Base-by-base conservation (phyloP, 2,888 invertebrate species). In the Meandrusa payeni region DNA sequence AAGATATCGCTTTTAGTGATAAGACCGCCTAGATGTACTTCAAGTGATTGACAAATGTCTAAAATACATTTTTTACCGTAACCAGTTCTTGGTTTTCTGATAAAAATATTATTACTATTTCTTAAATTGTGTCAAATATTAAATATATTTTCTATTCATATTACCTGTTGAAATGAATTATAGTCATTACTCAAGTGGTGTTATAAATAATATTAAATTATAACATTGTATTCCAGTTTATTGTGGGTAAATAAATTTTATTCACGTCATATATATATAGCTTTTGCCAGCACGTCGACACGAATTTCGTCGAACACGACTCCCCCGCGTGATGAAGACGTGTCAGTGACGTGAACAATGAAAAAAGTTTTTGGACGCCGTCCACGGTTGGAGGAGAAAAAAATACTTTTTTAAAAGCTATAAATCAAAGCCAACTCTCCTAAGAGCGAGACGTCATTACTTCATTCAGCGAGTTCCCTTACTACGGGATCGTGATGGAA, bases 361-460 rank as follows among this genome's bases (percentile, higher is more conserved):
- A 54, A 57, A 51, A 52, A 47, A 52, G 45, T 44, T 48, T 49
- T 66, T 71, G 75, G 75, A 69, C 51, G 47, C 31, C 50, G 53
- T 65, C 65, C 69, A 67, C 51, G 51, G 46, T 11, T 26, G 37
- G 9, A 12, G 7, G 10, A 45, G 50, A 57, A 54, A 52, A 27
- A 42, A n/a, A 54, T 50, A 48, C 48, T 54, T 67, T 63, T 60
- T 54, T 59, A 62, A 62, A 55, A 48, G 37, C 46, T 47, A 57
- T 64, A 63, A 64, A 66, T 67, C 68, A 66, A 51, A 49, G 40
- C 45, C 46, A 39, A 29, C 23, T 32, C 37, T 46, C 33, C 36
- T 23, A 20, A 44, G 38, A 38, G 23, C 32, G 57, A 61, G 61
- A 66, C 65, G 66, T 69, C 65, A 64, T 51, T 26, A 40, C 42